Evolutionary conservation across 2,888 invertebrate genomes (phyloP).

Genomic region (Chloroclystis v-ata): DNA sequence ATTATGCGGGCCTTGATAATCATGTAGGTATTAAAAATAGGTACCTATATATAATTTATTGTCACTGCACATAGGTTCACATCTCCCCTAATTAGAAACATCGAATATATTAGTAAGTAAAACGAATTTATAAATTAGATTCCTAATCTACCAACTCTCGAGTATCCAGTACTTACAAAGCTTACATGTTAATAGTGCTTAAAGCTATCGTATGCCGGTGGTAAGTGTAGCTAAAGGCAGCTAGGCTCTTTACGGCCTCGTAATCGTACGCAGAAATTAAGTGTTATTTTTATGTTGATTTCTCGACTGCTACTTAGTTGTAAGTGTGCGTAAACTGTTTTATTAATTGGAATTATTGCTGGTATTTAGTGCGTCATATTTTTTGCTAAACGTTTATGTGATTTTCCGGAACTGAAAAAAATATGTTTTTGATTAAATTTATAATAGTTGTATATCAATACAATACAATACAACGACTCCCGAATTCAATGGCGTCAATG

Average conservation of each 20-base stretch:
- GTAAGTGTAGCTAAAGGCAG: slow-evolving; percentile 59
- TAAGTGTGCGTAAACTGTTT: slow-evolving; percentile 73
- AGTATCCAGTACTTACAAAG: too few relatives aligned
- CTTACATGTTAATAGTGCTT: too few relatives aligned
- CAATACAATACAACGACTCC: too few relatives aligned
- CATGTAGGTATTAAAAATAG: neutral
- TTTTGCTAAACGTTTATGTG: slow-evolving; percentile 9
- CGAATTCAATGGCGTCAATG: too few relatives aligned
- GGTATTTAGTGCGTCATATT: slow-evolving; percentile 27
- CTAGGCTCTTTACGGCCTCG: slow-evolving; percentile 70
- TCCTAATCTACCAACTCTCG: too few relatives aligned
- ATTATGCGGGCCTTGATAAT: slow-evolving; percentile 46
- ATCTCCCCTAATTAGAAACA: too few relatives aligned
- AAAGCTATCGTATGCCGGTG: slow-evolving; percentile 44
- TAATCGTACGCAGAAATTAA: slow-evolving; percentile 76
- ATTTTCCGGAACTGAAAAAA: neutral
- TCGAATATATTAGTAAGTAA: too few relatives aligned
- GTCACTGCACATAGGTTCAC: too few relatives aligned
- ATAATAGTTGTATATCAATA: too few relatives aligned
- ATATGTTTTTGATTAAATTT: too few relatives aligned
- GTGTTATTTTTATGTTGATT: slow-evolving; percentile 79
- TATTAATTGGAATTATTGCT: slow-evolving; percentile 69
- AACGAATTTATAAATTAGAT: too few relatives aligned
- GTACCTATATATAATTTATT: neutral
- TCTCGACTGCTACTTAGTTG: slow-evolving; percentile 75